Percentiles rank a stretch among this genome's conserved stretches.
Conservation (phyloP, 64 coral and sea anemone species). For the Dendronephthya gigantea region DNA sequence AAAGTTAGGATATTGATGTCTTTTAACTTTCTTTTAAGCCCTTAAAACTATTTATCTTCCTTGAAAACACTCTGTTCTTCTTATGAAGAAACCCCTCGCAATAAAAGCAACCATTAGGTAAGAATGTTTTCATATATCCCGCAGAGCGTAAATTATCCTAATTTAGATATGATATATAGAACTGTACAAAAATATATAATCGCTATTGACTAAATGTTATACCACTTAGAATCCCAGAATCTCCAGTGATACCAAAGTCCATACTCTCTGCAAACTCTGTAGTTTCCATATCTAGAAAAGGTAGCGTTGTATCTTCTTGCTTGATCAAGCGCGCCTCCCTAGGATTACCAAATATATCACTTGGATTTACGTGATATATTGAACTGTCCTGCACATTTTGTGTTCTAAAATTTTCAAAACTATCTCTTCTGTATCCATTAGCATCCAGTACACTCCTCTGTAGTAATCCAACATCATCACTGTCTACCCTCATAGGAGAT, state of each 20-base stretch:
- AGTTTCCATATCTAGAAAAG: not conserved
- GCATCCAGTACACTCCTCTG: not conserved
- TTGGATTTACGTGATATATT: not conserved
- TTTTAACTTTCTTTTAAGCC: too few relatives aligned
- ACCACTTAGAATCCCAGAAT: not conserved
- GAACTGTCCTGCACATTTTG: not conserved
- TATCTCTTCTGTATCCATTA: not conserved
- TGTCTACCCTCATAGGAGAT: constrained; percentile 1
- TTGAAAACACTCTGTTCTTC: too few relatives aligned
- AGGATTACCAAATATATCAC: not conserved
- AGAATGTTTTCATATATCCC: not conserved
- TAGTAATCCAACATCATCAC: not conserved
- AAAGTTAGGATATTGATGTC: too few relatives aligned
- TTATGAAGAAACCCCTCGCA: not conserved
- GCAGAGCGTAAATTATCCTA: not conserved
- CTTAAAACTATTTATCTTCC: too few relatives aligned
- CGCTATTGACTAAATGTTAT: not conserved
- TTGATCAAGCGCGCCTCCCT: not conserved
- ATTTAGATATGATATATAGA: too few relatives aligned
- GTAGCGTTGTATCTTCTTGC: not conserved
- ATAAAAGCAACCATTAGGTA: not conserved
- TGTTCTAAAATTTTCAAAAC: not conserved
- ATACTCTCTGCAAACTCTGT: not conserved
- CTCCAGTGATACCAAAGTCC: not conserved
- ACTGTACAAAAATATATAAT: not conserved